phyloP scores from a whole-genome alignment of 2,113 vertebrate species.

The Coryphaenoides rupestris region DNA sequence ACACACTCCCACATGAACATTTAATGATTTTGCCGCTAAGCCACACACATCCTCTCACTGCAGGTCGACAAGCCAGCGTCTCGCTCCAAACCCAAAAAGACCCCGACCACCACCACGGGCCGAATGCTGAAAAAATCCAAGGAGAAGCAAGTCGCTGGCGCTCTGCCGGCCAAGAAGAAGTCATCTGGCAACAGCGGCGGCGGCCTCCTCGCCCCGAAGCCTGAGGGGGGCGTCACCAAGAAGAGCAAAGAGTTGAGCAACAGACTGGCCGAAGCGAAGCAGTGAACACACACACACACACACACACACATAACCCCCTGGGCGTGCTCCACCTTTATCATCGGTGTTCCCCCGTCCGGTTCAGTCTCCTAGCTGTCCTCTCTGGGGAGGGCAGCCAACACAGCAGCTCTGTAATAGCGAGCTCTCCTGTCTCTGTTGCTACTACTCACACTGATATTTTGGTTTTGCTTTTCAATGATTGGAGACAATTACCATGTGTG shows the following conservation, averaged over 20 bases:
- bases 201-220: slow-evolving; percentile 62
- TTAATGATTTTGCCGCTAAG: too few species aligned
- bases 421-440: neutral
- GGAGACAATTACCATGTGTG: slow-evolving; percentile 2
- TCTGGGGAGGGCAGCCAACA: neutral
- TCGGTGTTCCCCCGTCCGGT: neutral
- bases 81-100: slow-evolving; percentile 95
- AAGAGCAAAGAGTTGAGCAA: slow-evolving; percentile 98
- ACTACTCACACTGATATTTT: too few species aligned
- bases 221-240: slow-evolving; percentile 81
- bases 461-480: too few species aligned
- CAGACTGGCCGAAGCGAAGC: slow-evolving; percentile 97
- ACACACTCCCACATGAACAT: too few species aligned
- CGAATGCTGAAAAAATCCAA: slow-evolving; percentile 89
- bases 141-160: slow-evolving; percentile 84
- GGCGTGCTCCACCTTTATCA: slow-evolving; percentile 41
- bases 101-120: slow-evolving; percentile 74
- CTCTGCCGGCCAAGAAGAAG: slow-evolving; percentile 90
- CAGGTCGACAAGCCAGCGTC: slow-evolving; percentile 86
- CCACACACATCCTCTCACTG: slow-evolving; percentile 37
- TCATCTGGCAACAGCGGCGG: slow-evolving; percentile 10
- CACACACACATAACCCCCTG: slow-evolving; percentile 19
- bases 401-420: neutral
- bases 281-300: slow-evolving; percentile 78
- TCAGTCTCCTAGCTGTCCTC: neutral